phyloP scores from a whole-genome alignment of 64 coral and sea anemone species.

The Actinia equina region DNA sequence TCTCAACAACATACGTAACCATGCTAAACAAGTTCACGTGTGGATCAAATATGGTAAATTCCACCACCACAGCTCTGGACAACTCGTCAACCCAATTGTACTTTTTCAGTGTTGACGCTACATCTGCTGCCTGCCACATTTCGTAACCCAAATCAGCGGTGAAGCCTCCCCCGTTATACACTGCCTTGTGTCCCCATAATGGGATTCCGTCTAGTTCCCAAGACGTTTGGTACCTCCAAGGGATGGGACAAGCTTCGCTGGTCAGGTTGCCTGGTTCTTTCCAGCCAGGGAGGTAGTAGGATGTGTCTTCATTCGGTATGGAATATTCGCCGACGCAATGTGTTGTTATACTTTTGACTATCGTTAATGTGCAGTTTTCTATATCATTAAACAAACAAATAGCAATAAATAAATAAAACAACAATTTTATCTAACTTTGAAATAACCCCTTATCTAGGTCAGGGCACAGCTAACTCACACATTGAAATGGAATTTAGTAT shows the following conservation, averaged over 20 bases:
- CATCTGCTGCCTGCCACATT: constrained; percentile 35
- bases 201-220: constrained; percentile 37
- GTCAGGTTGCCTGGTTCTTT: constrained; percentile 40
- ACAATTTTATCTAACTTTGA: neutral
- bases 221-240: constrained; percentile 63
- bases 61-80: constrained; percentile 52
- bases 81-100: constrained; percentile 58
- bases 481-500: too few relatives aligned
- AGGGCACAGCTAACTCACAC: too few relatives aligned
- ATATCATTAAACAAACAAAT: too few relatives aligned
- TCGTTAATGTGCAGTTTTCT: neutral
- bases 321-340: constrained; percentile 32
- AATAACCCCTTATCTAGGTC: neutral
- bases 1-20: constrained; percentile 51
- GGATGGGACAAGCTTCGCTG: constrained; percentile 36
- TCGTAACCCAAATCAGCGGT: constrained; percentile 70
- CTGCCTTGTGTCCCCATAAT: constrained; percentile 44
- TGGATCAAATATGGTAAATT: constrained; percentile 65
- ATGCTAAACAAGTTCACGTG: constrained; percentile 65
- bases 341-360: neutral
- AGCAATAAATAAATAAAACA: too few relatives aligned
- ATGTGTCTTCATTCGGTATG: constrained; percentile 37
- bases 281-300: constrained; percentile 64
- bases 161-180: constrained; percentile 61
- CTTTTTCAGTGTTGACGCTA: constrained; percentile 30